Conservation (phyloP, 2,113 vertebrate species). For the Lepus europaeus region DNA sequence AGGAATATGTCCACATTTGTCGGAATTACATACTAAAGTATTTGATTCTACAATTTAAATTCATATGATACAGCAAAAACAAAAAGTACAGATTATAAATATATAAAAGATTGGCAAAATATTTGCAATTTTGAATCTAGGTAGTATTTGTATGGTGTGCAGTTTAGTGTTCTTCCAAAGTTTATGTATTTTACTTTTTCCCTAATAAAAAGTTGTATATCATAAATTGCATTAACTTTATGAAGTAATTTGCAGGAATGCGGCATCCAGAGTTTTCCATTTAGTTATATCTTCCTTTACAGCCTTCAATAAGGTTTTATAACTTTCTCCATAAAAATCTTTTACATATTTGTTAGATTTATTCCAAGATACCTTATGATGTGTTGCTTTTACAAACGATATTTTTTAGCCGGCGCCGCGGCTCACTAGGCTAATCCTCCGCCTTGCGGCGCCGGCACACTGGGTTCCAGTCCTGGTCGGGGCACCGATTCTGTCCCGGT, state of each 20-base stretch:
- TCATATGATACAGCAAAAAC: neutral
- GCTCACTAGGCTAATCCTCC: too few relatives aligned
- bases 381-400: too few relatives aligned
- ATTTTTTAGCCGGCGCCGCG: too few relatives aligned
- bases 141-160: neutral
- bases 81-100: neutral
- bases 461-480: too few relatives aligned
- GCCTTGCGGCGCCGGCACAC: too few relatives aligned
- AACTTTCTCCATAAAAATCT: neutral
- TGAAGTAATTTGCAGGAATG: neutral
- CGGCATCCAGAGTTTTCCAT: neutral
- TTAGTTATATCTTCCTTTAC: conserved; percentile 31
- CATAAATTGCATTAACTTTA: neutral
- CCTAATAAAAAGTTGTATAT: neutral
- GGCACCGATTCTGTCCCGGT: too few relatives aligned
- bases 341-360: too few relatives aligned
- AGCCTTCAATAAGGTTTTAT: neutral
- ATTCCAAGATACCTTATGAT: too few relatives aligned
- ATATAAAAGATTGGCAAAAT: neutral
- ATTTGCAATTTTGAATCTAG: neutral
- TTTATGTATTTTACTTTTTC: neutral
- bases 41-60: conserved; percentile 1
- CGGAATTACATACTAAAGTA: neutral
- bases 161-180: conserved; percentile 11
- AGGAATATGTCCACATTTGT: neutral